Percentiles rank a stretch among this genome's conserved stretches.
Evolutionary conservation across 2,888 invertebrate genomes (phyloP).

Genomic region (Lampropteryx suffumata): DNA sequence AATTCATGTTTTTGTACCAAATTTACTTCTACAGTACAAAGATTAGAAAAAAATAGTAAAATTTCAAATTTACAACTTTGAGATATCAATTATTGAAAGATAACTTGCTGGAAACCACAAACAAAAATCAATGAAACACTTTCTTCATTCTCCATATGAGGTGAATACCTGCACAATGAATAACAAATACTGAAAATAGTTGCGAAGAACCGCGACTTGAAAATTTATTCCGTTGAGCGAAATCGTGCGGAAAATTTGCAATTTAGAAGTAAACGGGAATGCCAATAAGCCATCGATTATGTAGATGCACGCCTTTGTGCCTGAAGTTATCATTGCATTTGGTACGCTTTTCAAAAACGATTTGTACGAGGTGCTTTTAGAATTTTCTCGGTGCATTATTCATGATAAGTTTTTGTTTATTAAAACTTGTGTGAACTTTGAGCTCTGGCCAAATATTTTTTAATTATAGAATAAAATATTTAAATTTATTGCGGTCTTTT

Average conservation of each 20-base stretch:
- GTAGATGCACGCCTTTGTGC: slow-evolving; percentile 77
- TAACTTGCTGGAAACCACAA: no score
- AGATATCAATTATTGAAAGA: no score
- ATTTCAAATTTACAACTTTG: no score
- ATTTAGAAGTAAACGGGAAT: slow-evolving; percentile 81
- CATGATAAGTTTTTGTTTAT: slow-evolving; percentile 5
- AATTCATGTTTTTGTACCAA: no score
- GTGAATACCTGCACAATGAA: slow-evolving; percentile 51
- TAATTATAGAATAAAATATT: no score
- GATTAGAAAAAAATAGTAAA: no score
- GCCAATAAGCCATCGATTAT: slow-evolving; percentile 82
- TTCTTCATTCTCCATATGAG: slow-evolving; percentile 13
- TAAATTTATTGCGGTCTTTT: no score
- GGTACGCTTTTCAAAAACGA: slow-evolving; percentile 63
- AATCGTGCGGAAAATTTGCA: slow-evolving; percentile 83
- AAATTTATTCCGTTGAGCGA: slow-evolving; percentile 76
- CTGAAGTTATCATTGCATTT: slow-evolving; percentile 76
- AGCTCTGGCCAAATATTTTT: no score
- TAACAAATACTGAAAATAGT: slow-evolving; percentile 65
- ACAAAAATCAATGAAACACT: background rate
- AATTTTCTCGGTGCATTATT: slow-evolving; percentile 41
- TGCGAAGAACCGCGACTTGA: slow-evolving; percentile 67
- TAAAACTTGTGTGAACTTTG: background rate
- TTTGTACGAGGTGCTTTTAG: slow-evolving; percentile 68
- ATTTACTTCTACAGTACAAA: no score